Evolutionary conservation across 2,888 invertebrate genomes (phyloP).

Genomic region (Iselma pallidipennis): DNA sequence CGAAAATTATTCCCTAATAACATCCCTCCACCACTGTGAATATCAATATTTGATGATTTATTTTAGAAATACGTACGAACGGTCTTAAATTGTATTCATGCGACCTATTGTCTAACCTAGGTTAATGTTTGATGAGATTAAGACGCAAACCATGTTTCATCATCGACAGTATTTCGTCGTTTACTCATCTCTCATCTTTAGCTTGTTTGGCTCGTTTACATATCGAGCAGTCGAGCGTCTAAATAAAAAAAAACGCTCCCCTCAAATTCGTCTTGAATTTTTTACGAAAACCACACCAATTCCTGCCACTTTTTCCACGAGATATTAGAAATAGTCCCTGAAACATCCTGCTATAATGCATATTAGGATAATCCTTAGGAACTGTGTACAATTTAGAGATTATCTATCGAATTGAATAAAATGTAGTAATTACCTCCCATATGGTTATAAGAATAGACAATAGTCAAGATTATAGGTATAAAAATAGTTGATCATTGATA

Average conservation of each 20-base stretch:
- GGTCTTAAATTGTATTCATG: constrained; percentile 25
- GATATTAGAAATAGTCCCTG: too few species aligned
- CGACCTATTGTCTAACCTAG: constrained; percentile 32
- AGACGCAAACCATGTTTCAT: constrained; percentile 57
- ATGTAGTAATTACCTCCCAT: too few species aligned
- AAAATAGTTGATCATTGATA: constrained; percentile 28
- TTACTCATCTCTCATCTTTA: constrained; percentile 37
- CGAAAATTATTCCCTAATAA: constrained; percentile 7
- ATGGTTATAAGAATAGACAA: too few species aligned
- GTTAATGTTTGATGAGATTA: constrained; percentile 56
- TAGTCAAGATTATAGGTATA: too few species aligned
- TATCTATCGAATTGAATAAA: too few species aligned
- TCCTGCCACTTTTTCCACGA: too few species aligned
- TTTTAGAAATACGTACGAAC: constrained; percentile 23
- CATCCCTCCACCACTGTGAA: constrained; percentile 4
- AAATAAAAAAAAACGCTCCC: neutral
- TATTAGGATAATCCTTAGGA: too few species aligned
- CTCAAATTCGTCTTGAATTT: neutral
- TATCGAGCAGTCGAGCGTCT: constrained; percentile 10
- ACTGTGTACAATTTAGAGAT: too few species aligned
- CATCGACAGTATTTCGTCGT: constrained; percentile 40
- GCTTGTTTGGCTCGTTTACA: constrained; percentile 31
- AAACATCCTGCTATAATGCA: too few species aligned
- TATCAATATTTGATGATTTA: constrained; percentile 36
- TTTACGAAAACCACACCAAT: neutral